Evolutionary conservation across 2,113 vertebrate genomes (phyloP), one percentile per base, ranked within the genome.

Genomic region (Chauna torquata): DNA sequence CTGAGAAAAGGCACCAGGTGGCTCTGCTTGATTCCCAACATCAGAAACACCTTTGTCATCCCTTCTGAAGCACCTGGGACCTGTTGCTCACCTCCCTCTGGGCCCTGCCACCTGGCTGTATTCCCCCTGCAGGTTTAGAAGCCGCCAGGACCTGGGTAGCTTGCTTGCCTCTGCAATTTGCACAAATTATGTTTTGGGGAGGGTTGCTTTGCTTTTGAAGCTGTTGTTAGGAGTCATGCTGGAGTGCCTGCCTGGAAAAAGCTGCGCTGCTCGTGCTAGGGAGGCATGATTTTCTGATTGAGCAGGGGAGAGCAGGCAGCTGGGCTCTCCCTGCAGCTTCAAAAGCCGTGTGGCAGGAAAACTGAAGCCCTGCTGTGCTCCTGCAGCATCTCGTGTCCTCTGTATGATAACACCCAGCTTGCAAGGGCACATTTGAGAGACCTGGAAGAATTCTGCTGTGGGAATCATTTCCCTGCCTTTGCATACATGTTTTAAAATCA

Each of bases 221-320:
- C 32, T 38, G 49, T 22, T 70, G 36, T 19, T 76, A 6, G 24
- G 44, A 81, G 10, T 36, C 36, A 18, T 8, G 34, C 30, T 36
- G 64, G n/a, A 49, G 40, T 6, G 8, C 50, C 45, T 66, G 70
- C 55, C 61, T 45, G 68, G 54, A 32, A 68, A 50, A 78, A 91
- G 42, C 23, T 9, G 45, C 12, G 28, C 62, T 62, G 61, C 19
- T 44, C 0, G 0, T 4, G 6, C 23, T 52, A 0, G 2, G 54
- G 66, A 59, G 52, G 40, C 47, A 13, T 20, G 23, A 16, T 57
- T 74, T 75, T 34, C 40, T 50, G 61, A 17, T 0, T 2, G 8
- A 90, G 52, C 52, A 28, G 47, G 47, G 49, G 19, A 64, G 57
- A 62, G 57, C 34, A 34, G 61, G 76, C 12, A 23, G 38, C 30